Base-by-base conservation (phyloP, 2,888 invertebrate genomes). In the Ganaspis brasiliensis region DNA sequence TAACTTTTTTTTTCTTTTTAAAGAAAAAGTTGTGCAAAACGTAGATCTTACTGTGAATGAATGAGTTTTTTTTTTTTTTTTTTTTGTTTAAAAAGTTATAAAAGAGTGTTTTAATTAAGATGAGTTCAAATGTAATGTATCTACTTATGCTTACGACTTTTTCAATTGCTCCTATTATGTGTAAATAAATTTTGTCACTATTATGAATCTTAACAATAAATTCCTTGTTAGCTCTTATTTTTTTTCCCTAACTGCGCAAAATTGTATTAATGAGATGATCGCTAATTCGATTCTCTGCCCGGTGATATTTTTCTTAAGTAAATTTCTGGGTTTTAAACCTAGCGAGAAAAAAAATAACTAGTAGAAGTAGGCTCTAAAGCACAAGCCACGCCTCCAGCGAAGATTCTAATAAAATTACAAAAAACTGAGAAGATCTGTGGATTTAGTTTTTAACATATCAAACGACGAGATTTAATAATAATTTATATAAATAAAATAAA, bases 111-210 rank as follows among this genome's bases (percentile, higher is more conserved):
- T n/a, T 45, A 67, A 67, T 24, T 56, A 45, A 21, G 24, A 21
- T 45, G 24, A 45, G 24, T 45, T 14, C 12, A 14, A 14, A 16
- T 67, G 12, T n/a, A 63, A 21, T 55, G 56, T 56, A 40, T 24
- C 40, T 21, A 45, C 21, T 14, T 45, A 45, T 19, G 24, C 67
- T 45, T 67, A 61, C 35, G 21, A 63, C 9, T 24, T 24, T 21
- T 67, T 24, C 9, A 19, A 67, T 24, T 67, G 19, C 24, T 24
- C 24, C 24, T n/a, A 45, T 24, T 45, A 67, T 45, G 24, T 67
- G 67, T 67, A 67, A 21, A 67, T 67, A 67, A 40, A 45, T 67
- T 67, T 67, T 67, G 63, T 21, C 63, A 67, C 63, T 67, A 40
- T 52, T 24, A 45, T 67, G 40, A 67, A 67, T 21, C 14, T 26